phyloP scores from a whole-genome alignment of 2,888 invertebrate species.

The Yponomeuta malinellus region DNA sequence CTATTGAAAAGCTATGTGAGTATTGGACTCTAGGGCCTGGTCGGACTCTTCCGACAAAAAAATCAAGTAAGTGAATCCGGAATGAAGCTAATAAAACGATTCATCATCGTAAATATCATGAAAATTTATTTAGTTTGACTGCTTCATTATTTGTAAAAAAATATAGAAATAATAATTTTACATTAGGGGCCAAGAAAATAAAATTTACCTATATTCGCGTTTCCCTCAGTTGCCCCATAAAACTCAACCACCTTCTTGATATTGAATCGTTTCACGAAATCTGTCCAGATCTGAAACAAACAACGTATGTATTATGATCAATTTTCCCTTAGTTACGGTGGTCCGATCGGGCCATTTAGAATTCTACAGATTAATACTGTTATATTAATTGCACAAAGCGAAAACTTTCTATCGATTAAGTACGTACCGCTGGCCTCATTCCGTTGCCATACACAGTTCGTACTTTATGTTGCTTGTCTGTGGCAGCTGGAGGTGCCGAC shows the following conservation, averaged over 20 bases:
- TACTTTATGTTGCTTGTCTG: constrained; percentile 85
- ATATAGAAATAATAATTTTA: neutral
- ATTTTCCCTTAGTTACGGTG: neutral
- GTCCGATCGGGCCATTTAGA: too few relatives aligned
- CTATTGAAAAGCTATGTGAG: too few relatives aligned
- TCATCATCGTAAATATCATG: too few relatives aligned
- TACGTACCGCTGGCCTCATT: constrained; percentile 81
- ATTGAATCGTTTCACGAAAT: constrained; percentile 91
- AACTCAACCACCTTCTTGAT: constrained; percentile 93
- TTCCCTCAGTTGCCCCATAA: constrained; percentile 98
- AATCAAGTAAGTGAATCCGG: too few relatives aligned
- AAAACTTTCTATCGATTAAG: neutral
- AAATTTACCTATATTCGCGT: constrained; percentile 90
- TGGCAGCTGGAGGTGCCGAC: constrained; percentile 80
- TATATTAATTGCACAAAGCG: neutral
- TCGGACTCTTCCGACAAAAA: too few relatives aligned
- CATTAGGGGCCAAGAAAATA: neutral
- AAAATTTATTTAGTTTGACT: too few relatives aligned
- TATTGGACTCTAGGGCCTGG: too few relatives aligned
- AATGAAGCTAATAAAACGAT: too few relatives aligned
- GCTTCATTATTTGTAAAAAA: too few relatives aligned
- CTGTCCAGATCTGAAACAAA: constrained; percentile 87
- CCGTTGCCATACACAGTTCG: constrained; percentile 95
- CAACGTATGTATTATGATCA: neutral
- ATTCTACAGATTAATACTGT: neutral